A percentile compares a stretch with the other conserved stretches of the same genome.
phyloP scores from a whole-genome alignment of 2,888 invertebrate species.

The Antheraea assamensis region DNA sequence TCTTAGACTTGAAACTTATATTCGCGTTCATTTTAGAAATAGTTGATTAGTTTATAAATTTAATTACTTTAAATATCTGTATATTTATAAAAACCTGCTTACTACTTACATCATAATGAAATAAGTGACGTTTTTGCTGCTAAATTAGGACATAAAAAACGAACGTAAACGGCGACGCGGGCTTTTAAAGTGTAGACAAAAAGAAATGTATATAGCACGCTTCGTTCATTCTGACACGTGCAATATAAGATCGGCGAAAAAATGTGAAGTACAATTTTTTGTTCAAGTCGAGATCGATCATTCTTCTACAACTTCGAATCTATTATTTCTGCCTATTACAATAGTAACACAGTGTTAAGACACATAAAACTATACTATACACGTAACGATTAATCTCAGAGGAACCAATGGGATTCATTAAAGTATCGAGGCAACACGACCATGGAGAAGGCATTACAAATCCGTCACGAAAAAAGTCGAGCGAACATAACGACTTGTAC shows the following conservation, averaged over 20 bases:
- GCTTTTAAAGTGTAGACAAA: neutral
- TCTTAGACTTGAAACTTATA: neutral
- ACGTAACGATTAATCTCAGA: conserved; percentile 17
- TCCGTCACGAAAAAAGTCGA: conserved; percentile 54
- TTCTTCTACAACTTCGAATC: neutral
- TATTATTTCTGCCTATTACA: neutral
- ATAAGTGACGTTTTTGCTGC: neutral
- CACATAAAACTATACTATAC: neutral
- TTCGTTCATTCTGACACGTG: neutral
- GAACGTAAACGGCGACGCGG: too few relatives aligned
- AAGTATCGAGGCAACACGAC: conserved; percentile 26
- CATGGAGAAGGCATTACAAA: conserved; percentile 17
- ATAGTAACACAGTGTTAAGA: neutral
- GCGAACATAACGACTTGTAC: conserved; percentile 47
- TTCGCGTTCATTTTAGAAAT: conserved; percentile 6
- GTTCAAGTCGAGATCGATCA: neutral
- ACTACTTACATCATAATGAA: neutral
- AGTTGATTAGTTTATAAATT: neutral
- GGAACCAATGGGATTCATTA: conserved; percentile 35
- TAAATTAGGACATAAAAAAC: neutral
- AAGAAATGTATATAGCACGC: neutral
- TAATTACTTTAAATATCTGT: neutral
- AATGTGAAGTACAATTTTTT: neutral
- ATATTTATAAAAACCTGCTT: neutral
- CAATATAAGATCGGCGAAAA: neutral